Conservation (phyloP, 2,113 vertebrate species). For the Odocoileus hemionus region DNA sequence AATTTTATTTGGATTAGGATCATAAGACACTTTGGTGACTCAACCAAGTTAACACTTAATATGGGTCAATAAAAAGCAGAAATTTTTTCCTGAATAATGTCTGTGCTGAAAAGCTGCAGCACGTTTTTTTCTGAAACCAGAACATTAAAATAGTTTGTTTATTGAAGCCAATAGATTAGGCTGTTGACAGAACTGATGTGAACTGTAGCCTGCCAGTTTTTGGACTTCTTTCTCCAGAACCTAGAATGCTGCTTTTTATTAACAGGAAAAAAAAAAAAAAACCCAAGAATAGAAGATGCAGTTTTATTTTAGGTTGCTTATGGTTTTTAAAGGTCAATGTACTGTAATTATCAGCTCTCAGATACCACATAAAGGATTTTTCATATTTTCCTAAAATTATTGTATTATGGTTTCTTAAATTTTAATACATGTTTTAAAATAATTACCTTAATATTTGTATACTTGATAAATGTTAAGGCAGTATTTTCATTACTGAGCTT, state of each 20-base stretch:
- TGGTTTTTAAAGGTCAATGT: neutral
- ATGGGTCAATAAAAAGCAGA: slow-evolving; percentile 63
- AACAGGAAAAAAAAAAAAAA: neutral
- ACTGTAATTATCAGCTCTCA: neutral
- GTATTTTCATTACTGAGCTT: neutral
- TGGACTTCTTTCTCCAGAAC: neutral
- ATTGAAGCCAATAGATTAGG: slow-evolving; percentile 40
- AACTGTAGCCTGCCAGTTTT: neutral
- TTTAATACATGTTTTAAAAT: slow-evolving; percentile 29
- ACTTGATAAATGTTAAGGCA: neutral
- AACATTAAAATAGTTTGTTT: slow-evolving; percentile 37
- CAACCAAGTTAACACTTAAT: slow-evolving; percentile 61
- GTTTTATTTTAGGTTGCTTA: neutral
- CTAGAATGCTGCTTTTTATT: neutral
- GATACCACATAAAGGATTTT: neutral
- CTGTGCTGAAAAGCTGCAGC: slow-evolving; percentile 58
- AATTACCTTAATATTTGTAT: neutral
- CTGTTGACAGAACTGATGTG: neutral
- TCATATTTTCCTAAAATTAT: neutral
- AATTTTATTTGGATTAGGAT: slow-evolving; percentile 69
- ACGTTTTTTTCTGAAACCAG: slow-evolving; percentile 38
- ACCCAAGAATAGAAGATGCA: neutral
- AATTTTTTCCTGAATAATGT: slow-evolving; percentile 49
- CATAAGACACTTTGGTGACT: slow-evolving; percentile 59
- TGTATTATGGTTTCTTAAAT: neutral